Percentiles rank a stretch among this genome's conserved stretches.
phyloP scores from a whole-genome alignment of 2,113 vertebrate species.

The Calonectris borealis region DNA sequence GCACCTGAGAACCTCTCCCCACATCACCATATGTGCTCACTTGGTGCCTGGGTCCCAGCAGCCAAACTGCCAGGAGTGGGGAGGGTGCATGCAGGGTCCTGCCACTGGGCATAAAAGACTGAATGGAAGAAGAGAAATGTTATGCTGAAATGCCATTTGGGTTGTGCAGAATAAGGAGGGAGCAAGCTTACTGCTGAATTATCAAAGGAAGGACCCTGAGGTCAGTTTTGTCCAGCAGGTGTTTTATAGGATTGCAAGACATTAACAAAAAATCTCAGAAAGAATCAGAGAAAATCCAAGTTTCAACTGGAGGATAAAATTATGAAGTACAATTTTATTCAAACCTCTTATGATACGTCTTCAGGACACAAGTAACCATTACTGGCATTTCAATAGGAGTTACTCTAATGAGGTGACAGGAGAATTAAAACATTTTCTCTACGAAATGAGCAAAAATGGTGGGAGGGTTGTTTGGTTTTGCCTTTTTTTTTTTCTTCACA shows the following conservation, averaged over 20 bases:
- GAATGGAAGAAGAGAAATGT: neutral
- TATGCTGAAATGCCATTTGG: neutral
- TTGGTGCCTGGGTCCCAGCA: neutral
- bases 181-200: neutral
- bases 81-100: fast-evolving
- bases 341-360: neutral
- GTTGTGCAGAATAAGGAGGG: neutral
- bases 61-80: neutral
- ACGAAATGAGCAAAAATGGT: neutral
- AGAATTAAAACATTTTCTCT: neutral
- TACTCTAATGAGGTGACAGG: neutral
- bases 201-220: neutral
- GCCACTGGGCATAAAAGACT: neutral
- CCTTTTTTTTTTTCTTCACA: neutral
- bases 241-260: neutral
- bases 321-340: neutral
- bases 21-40: neutral
- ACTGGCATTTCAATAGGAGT: neutral
- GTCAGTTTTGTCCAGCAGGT: neutral
- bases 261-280: neutral
- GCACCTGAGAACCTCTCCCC: neutral
- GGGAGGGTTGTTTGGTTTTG: neutral
- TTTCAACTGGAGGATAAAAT: neutral
- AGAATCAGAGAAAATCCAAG: neutral
- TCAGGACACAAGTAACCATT: neutral